These are phyloP conservation scores for Percina caprodes DNA, from an alignment of 2,113 vertebrate species.

Conservation along the genomic window DNA sequence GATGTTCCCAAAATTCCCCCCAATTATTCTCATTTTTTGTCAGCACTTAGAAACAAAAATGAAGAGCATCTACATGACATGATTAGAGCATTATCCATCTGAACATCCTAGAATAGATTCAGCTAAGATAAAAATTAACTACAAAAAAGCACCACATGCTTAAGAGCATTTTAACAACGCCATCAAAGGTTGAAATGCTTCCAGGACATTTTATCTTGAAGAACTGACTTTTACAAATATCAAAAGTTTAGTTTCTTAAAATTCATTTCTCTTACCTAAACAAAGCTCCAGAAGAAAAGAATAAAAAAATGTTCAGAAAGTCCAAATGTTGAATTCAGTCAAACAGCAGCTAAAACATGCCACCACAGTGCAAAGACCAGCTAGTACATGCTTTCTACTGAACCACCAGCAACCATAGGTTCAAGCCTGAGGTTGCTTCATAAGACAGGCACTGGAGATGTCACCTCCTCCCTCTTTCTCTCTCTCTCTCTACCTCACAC, in stretches of 20 bases:
- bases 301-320: slow-evolving; percentile 54
- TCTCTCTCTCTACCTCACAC: slow-evolving; percentile 5
- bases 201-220: neutral
- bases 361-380: slow-evolving; percentile 56
- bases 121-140: slow-evolving; percentile 5
- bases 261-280: slow-evolving; percentile 55
- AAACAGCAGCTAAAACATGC: slow-evolving; percentile 68
- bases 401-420: slow-evolving; percentile 76
- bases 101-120: neutral
- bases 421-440: slow-evolving; percentile 82
- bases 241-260: slow-evolving; percentile 23
- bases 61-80: neutral
- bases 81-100: slow-evolving; percentile 17
- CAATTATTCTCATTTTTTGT: slow-evolving; percentile 60
- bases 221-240: neutral
- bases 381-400: slow-evolving; percentile 72
- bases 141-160: neutral
- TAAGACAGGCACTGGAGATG: slow-evolving; percentile 78
- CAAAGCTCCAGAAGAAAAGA: slow-evolving; percentile 64
- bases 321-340: slow-evolving; percentile 66
- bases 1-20: slow-evolving; percentile 25
- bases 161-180: neutral
- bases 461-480: slow-evolving; percentile 74
- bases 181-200: neutral
- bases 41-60: slow-evolving; percentile 9